These are phyloP conservation scores for Stigmatopora nigra DNA, from an alignment of 2,113 vertebrate species.

Conservation along the genomic window DNA sequence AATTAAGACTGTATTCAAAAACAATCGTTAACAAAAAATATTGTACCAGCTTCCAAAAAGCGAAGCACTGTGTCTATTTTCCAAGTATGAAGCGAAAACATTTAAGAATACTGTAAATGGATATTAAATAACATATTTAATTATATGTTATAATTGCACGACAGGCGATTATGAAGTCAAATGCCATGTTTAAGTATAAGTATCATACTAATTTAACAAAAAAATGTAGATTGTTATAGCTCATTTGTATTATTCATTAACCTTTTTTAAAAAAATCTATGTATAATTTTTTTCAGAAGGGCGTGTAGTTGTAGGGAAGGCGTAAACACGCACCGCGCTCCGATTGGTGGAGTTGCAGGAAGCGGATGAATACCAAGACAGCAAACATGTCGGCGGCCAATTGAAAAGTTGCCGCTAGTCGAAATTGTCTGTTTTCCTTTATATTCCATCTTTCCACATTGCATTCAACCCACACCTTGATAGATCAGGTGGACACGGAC, in stretches of 20 bases:
- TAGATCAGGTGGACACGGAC: slow-evolving; percentile 48
- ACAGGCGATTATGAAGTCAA: no score
- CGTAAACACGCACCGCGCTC: neutral
- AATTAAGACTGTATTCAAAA: no score
- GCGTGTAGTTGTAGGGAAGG: neutral
- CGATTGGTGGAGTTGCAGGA: slow-evolving; percentile 62
- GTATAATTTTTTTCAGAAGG: neutral
- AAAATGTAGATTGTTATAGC: neutral
- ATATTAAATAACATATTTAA: no score
- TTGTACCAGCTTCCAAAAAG: no score
- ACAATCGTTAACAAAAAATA: no score
- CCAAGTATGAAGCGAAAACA: no score
- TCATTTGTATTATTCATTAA: neutral
- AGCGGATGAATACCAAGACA: slow-evolving; percentile 68
- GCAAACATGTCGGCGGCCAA: slow-evolving; percentile 81
- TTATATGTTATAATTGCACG: no score
- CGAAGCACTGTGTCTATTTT: no score
- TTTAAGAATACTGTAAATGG: no score
- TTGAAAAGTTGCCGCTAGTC: slow-evolving; percentile 65
- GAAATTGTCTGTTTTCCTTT: neutral
- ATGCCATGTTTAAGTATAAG: no score
- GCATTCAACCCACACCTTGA: slow-evolving; percentile 7
- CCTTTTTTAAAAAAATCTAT: neutral
- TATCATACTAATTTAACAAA: neutral
- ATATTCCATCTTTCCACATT: neutral